Evolutionary conservation across 2,797 vertebrate species (phyloP), one percentile per base, ranked within the genome.

Genomic region (Sandelia bainsii): DNA sequence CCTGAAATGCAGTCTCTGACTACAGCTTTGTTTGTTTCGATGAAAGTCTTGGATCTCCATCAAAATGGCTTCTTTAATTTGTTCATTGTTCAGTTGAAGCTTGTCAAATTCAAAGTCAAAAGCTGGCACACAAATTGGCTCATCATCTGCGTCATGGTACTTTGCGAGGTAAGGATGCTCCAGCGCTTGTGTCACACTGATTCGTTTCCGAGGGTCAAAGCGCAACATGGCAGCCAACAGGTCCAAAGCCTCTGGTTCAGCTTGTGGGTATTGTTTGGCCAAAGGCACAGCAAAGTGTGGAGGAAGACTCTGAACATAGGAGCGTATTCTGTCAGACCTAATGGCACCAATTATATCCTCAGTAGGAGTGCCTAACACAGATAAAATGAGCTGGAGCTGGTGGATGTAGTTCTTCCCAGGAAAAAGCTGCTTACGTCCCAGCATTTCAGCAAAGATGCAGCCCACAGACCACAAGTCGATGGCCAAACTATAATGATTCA

Each of bases 391-490:
- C 84, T 97, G 96, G 17, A 98, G 93, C 91, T 98, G 97, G 80
- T 98, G 96, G 8, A 97, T 94, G 0, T 97, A 98, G 86, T 98
- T 94, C 80, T 96, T 97, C 22, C 97, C 96, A 0, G 96, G 97
- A 79, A 98, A 98, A 53, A 98, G 93, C 89, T 97, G 96, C 65
- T 95, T 95, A 6, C 97, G 94, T 1, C 96, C 97, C 53, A 98
- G 87, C 97, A 98, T 98, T 89, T 98, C 97, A 0, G 96, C 97
- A 48, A 98, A 97, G 84, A 97, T 97, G 87, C 97, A 97, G 46
- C 97, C 97, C 20, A 97, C 97, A 0, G 97, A 98, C 97, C 97
- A 98, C 83, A 98, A 83, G 84, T 98, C 97, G 0, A 98, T 97
- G 32, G 96, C 97, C 86, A 96, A 92, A 0, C 94, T 97, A 67